Evolutionary conservation across 1,140 invertebrate genomes (phyloP), one percentile per base, ranked within the genome.

Genomic region (Chlorops oryzae): DNA sequence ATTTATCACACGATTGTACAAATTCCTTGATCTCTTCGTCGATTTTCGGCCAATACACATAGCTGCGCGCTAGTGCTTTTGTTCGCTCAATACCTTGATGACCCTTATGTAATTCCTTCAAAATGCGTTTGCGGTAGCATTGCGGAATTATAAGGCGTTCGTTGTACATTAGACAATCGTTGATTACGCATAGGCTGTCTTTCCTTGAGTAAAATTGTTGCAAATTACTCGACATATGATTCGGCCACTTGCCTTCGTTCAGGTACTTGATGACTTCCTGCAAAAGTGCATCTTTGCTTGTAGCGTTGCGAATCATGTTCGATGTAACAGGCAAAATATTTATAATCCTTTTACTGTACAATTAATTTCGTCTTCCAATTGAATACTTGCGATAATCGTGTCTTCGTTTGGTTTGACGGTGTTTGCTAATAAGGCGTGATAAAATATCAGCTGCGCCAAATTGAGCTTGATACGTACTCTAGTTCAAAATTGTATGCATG

Each of bases 21-120:
- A 65, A 48, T 5, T 38, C 20, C 57, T 73, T 69, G 6, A 75
- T 70, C 5, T 78, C 73, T 15, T 57, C 54, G 40, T 78, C 73
- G 1, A 80, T 69, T 3, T 61, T 59, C 17, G 67, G 73, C 75
- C 77, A 81, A 57, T 72, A 80, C 7, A 77, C 63, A 53, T 76
- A 73, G 32, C 59, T 60, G 27, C 76, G 51, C 4, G 77, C 78
- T 7, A 78, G 43, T 15, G 65, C 54, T 58, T 81, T 81, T 63
- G 77, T 81, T 54, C 70, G 70, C 13, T 67, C 59, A 1, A 78
- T 74, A 6, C 78, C 78, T 18, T 68, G 57, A 56, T 79, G 78
- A 24, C 61, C 66, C 10, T 50, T 41, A 61, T 80, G 77, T n/a
- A 79, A 50, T 47, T 70, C 59, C 23, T 72, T 43, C 5, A 78